Conservation (phyloP, 2,113 vertebrate genomes). For the Carollia perspicillata region DNA sequence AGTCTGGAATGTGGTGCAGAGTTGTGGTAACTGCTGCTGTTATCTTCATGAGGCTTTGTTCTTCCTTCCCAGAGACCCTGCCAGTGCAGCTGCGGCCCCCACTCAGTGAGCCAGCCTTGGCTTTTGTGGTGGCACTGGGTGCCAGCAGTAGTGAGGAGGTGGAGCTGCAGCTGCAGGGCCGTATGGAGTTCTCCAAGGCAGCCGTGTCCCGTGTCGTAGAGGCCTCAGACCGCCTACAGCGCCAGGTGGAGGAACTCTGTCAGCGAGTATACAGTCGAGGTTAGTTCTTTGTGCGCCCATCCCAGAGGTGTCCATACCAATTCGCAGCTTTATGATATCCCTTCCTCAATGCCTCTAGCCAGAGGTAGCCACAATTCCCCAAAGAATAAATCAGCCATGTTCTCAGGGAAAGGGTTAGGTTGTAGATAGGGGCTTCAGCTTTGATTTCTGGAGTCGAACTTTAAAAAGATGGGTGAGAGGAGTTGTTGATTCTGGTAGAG, state of each 20-base stretch:
- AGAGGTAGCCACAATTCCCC: not conserved
- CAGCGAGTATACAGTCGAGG: constrained; percentile 84
- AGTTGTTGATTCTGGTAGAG: not conserved
- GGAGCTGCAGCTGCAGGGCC: constrained; percentile 88
- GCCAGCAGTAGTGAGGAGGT: constrained; percentile 92
- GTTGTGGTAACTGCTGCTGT: not conserved
- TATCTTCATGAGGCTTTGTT: not conserved
- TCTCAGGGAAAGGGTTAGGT: not conserved
- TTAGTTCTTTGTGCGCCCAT: constrained; percentile 58
- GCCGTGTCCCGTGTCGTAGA: constrained; percentile 88
- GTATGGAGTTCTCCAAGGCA: constrained; percentile 92
- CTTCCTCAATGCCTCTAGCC: not conserved
- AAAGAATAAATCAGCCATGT: not conserved
- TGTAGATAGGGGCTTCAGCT: not conserved
- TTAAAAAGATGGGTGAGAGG: not conserved
- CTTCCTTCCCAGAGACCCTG: constrained; percentile 36
- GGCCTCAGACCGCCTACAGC: constrained; percentile 88
- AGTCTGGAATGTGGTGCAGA: not conserved
- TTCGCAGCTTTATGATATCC: not conserved
- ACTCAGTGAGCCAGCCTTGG: constrained; percentile 87
- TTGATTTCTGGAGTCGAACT: constrained; percentile 13
- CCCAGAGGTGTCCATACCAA: too few relatives aligned
- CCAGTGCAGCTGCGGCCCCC: constrained; percentile 43
- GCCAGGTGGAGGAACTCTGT: constrained; percentile 86
- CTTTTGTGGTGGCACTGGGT: constrained; percentile 87